Base-by-base conservation (phyloP, 2,797 vertebrate species). In the Novumbra hubbsi region DNA sequence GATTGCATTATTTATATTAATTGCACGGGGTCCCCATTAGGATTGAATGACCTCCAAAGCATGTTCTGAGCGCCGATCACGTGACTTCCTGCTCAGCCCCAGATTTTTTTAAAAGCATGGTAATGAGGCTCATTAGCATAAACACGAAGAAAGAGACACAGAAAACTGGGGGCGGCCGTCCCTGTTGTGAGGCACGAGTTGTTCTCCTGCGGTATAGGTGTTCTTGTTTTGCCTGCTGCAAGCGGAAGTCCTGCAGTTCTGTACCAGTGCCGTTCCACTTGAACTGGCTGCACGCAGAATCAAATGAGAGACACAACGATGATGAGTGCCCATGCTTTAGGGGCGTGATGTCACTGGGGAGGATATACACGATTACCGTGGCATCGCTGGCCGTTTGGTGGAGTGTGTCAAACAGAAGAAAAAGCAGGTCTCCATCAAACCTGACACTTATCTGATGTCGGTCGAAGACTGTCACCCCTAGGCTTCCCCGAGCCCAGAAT, bases 11-110 rank as follows among this genome's bases (percentile, higher is more conserved):
- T 77, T 86, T 84, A 89, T 85, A 90, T 90, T 86, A 90, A 90
- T 90, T 87, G 86, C 86, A 76, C 74, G 71, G 41, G 41, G 79
- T 85, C 79, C 77, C 75, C 66, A 28, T 72, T 84, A 78, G 73
- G 85, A 89, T 89, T 89, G 87, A 90, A 87, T 80, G 85, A 89
- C 88, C 88, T 88, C 86, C 86, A 90, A 89, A 86, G 80, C 79
- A 64, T 79, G 76, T 52, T 81, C 77, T 71, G 69, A 83, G 79
- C 75, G 72, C 67, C 80, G 48, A 76, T 83, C 85, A 82, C 70
- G 78, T 83, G 84, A 85, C 80, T 83, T 89, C 81, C 81, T 77
- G 80, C 73, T 78, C 41, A 34, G 76, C 72, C 78, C 76, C 52
- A 68, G 77, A 82, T 81, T 88, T 83, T 83, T 78, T 82, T 75